phyloP scores from a whole-genome alignment of 2,797 vertebrate species.

The Sphenopsis melanotis region DNA sequence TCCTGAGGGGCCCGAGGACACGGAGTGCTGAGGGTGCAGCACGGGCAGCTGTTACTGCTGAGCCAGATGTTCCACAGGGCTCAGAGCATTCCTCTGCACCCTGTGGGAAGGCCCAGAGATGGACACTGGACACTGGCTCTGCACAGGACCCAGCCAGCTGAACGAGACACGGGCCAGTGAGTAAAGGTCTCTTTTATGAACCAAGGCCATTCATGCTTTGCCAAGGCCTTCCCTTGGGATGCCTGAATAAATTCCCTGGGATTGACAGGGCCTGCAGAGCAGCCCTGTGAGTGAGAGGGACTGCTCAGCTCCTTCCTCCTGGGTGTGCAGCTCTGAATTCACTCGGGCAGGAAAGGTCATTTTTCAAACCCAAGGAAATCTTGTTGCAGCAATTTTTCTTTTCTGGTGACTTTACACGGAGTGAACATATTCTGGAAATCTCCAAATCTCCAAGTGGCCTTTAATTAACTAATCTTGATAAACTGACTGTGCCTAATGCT shows the following conservation, averaged over 20 bases:
- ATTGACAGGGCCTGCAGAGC: background rate
- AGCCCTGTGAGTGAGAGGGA: background rate
- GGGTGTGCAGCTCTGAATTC: background rate
- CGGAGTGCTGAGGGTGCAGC: background rate
- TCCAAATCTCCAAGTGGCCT: background rate
- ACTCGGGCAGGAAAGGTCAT: background rate
- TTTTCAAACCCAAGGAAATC: background rate
- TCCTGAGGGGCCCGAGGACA: background rate
- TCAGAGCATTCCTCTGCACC: background rate
- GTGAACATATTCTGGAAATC: background rate
- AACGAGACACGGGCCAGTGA: background rate
- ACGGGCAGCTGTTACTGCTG: background rate
- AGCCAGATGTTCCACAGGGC: background rate
- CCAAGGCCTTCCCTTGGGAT: constrained; percentile 7
- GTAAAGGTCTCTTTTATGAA: background rate
- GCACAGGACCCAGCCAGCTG: background rate
- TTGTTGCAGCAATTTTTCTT: background rate
- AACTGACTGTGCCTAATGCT: background rate
- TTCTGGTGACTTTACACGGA: background rate
- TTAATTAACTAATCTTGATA: background rate
- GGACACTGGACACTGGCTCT: background rate
- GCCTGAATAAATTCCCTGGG: background rate
- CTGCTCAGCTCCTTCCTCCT: background rate
- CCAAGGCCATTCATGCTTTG: background rate
- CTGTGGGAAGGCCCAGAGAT: background rate